phyloP scores from a whole-genome alignment of 2,113 vertebrate species.

The Desmodus rotundus region DNA sequence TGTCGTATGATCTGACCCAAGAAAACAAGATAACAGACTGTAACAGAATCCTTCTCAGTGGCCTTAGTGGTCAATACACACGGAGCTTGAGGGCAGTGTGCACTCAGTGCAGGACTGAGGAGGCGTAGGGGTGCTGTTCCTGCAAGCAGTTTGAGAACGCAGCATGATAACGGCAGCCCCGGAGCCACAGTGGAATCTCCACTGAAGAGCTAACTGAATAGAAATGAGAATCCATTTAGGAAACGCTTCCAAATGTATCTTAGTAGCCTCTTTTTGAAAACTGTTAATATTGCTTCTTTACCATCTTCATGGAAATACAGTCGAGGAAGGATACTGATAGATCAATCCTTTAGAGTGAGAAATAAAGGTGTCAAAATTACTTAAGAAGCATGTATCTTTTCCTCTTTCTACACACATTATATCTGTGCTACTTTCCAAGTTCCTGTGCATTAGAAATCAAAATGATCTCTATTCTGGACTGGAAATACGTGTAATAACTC shows the following conservation, averaged over 20 bases:
- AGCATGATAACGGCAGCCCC: background rate
- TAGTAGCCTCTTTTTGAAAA: background rate
- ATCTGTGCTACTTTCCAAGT: background rate
- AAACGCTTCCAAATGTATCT: background rate
- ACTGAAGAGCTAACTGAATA: background rate
- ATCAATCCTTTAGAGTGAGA: background rate
- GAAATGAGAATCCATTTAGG: background rate
- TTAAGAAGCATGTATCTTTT: background rate
- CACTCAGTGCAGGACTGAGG: background rate
- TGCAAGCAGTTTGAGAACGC: background rate
- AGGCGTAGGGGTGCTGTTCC: background rate
- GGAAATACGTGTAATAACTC: background rate
- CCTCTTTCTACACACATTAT: background rate
- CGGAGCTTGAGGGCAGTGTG: background rate
- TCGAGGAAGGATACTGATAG: background rate
- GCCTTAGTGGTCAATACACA: background rate
- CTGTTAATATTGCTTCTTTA: background rate
- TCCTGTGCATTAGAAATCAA: background rate
- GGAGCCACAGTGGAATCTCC: background rate
- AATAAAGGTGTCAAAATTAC: background rate
- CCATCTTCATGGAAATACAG: background rate
- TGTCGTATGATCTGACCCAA: background rate
- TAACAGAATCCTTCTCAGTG: background rate
- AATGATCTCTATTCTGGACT: background rate
- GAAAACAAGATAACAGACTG: background rate